Percentiles rank a stretch among this genome's conserved stretches.
Evolutionary conservation across 2,113 vertebrate genomes (phyloP).

Genomic region (Burhinus bistriatus): DNA sequence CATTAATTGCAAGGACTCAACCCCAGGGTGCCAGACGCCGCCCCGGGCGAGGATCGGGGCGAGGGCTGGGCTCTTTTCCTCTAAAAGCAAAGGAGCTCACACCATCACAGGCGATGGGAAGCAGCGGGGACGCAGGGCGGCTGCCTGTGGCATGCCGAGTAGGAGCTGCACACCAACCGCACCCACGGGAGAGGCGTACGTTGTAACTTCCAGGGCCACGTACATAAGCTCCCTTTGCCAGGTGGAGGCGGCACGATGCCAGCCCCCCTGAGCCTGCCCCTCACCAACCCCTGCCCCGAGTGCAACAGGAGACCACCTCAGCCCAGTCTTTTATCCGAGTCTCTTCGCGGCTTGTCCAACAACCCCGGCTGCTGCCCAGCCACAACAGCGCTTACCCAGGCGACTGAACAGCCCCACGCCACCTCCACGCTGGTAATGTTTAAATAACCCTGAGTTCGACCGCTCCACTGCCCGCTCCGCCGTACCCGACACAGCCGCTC

Average conservation of each 20-base stretch:
- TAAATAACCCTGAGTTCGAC: not conserved
- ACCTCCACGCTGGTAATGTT: not conserved
- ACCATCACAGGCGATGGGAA: too few relatives aligned
- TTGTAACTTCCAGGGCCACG: rapidly evolving
- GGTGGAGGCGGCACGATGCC: too few relatives aligned
- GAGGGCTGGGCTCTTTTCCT: not conserved
- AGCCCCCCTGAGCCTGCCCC: not conserved
- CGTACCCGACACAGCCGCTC: rapidly evolving
- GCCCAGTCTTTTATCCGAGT: not conserved
- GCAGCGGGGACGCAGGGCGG: rapidly evolving
- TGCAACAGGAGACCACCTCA: not conserved
- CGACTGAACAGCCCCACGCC: not conserved
- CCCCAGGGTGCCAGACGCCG: not conserved
- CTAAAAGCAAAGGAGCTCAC: too few relatives aligned
- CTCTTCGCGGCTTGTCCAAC: rapidly evolving
- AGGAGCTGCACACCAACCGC: too few relatives aligned
- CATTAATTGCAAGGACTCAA: not conserved
- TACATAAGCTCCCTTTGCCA: not conserved
- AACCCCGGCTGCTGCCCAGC: not conserved
- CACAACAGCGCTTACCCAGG: not conserved
- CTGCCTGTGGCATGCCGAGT: too few relatives aligned
- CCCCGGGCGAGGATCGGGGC: too few relatives aligned
- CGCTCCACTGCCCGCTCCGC: rapidly evolving
- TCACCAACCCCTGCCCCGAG: rapidly evolving
- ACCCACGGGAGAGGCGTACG: not conserved